These are phyloP conservation scores for Kryphioiulus occultus DNA, from an alignment of 2,888 invertebrate species.

Conservation along the genomic window DNA sequence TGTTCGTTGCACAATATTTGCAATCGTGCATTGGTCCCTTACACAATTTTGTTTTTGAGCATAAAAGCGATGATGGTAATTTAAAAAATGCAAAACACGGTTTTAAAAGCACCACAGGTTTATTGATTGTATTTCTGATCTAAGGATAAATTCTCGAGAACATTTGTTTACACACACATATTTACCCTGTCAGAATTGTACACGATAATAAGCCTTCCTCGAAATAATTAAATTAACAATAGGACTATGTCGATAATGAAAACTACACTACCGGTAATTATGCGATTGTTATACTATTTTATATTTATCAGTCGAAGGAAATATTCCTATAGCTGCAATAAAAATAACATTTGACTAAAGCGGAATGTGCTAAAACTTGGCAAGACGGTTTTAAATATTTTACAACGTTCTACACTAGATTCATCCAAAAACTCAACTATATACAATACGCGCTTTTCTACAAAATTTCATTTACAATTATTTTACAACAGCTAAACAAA, in stretches of 20 bases:
- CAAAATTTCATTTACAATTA: slow-evolving; percentile 21
- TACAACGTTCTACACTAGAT: background rate
- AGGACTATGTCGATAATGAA: background rate
- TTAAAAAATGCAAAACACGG: background rate
- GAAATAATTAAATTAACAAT: background rate
- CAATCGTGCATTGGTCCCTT: no score
- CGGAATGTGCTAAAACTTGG: background rate
- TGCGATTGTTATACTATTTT: slow-evolving; percentile 12
- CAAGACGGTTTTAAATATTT: background rate
- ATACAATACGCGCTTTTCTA: slow-evolving; percentile 8
- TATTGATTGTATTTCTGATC: background rate
- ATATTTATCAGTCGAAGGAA: background rate
- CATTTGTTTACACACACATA: background rate
- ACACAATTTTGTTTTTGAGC: no score
- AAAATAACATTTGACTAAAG: background rate
- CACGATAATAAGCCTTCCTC: background rate
- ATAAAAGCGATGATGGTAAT: no score
- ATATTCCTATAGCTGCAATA: background rate
- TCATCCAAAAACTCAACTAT: background rate
- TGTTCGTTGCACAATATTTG: no score
- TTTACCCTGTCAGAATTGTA: slow-evolving; percentile 4
- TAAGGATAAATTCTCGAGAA: slow-evolving; percentile 14
- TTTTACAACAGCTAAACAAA: background rate
- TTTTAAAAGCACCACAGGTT: slow-evolving; percentile 15
- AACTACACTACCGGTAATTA: slow-evolving; percentile 23